These are phyloP conservation scores for Anoplius nigerrimus DNA, from an alignment of 2,888 invertebrate species.

Conservation along the genomic window DNA sequence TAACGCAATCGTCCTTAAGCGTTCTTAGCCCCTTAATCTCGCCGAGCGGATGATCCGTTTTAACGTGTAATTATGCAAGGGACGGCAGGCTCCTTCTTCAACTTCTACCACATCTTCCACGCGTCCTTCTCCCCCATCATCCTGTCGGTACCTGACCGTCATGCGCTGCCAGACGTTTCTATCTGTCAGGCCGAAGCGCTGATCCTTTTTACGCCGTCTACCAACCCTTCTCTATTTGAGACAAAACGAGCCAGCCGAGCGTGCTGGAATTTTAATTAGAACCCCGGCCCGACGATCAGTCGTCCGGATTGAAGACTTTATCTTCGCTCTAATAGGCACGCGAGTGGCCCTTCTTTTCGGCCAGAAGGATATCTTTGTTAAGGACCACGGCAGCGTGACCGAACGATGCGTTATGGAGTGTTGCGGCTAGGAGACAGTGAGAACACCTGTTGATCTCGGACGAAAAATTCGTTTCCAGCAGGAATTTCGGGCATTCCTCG, in stretches of 20 bases:
- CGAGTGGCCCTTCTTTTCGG: background rate
- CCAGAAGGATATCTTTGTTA: slow-evolving; percentile 3
- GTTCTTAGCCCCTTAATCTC: slow-evolving; percentile 22
- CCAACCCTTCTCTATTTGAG: slow-evolving; percentile 32
- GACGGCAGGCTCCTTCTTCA: background rate
- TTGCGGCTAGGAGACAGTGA: slow-evolving; percentile 10
- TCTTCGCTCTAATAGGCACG: background rate
- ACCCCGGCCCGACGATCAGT: slow-evolving; percentile 5
- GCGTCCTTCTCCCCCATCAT: background rate
- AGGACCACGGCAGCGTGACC: slow-evolving; percentile 10
- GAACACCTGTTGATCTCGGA: slow-evolving; percentile 16
- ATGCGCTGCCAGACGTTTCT: slow-evolving; percentile 43
- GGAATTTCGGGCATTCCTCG: background rate
- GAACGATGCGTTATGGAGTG: slow-evolving; percentile 24
- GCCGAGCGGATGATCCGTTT: slow-evolving; percentile 48
- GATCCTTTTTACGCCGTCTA: slow-evolving; percentile 7
- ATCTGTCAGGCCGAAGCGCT: slow-evolving; percentile 37
- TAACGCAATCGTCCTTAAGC: slow-evolving; percentile 45
- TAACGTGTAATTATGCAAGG: slow-evolving; percentile 53
- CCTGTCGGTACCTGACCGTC: background rate
- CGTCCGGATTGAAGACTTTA: background rate
- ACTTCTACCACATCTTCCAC: background rate
- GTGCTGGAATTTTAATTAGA: slow-evolving; percentile 52
- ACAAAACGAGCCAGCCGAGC: slow-evolving; percentile 6
- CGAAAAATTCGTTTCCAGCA: background rate